Conservation (phyloP, 2,888 invertebrate species). For the Drosophila phalerata region DNA sequence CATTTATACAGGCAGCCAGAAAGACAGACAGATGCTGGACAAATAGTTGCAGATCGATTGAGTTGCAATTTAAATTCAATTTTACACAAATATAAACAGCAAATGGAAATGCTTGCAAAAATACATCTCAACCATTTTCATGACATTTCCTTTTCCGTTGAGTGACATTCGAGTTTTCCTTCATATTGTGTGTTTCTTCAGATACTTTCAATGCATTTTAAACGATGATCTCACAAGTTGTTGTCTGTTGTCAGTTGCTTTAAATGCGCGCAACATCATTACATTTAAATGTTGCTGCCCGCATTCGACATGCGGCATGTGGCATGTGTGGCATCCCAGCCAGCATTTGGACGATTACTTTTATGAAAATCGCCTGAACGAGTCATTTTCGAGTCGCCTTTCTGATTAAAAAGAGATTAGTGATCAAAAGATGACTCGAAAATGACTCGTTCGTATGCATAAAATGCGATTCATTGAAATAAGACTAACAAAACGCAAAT, state of each 20-base stretch:
- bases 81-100: constrained; percentile 56
- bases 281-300: constrained; percentile 46
- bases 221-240: constrained; percentile 8
- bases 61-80: constrained; percentile 70
- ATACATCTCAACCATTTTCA: constrained; percentile 1
- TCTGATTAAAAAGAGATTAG: too few relatives aligned
- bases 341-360: too few relatives aligned
- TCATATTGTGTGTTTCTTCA: background rate
- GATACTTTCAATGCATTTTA: constrained; percentile 27
- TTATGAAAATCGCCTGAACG: too few relatives aligned
- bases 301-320: constrained; percentile 36
- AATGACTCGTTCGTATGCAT: too few relatives aligned
- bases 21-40: constrained; percentile 14
- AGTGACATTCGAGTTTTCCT: background rate
- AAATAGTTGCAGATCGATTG: constrained; percentile 50
- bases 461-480: too few relatives aligned
- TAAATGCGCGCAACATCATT: constrained; percentile 18
- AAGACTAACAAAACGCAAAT: too few relatives aligned
- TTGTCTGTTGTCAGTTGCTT: constrained; percentile 2
- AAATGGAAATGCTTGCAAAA: constrained; percentile 16
- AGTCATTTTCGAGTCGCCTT: too few relatives aligned
- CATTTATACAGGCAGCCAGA: constrained; percentile 13
- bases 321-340: constrained; percentile 32
- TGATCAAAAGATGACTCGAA: too few relatives aligned
- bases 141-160: constrained; percentile 27